phyloP scores from a whole-genome alignment of 2,888 invertebrate species.

The Disparrhopalites patrizii region DNA sequence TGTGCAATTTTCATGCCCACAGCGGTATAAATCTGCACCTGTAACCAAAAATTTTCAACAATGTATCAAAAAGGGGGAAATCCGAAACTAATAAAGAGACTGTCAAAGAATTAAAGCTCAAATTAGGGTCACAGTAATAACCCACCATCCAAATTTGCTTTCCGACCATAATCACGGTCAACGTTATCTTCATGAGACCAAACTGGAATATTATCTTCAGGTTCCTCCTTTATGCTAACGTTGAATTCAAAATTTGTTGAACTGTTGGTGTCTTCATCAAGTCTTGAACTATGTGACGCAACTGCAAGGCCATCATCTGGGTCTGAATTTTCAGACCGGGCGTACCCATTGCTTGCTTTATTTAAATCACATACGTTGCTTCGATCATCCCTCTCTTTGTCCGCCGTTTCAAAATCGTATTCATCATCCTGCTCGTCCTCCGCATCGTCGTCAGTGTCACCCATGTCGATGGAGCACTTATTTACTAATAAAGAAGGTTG shows the following conservation, averaged over 20 bases:
- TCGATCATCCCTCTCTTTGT: no score
- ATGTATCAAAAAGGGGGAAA: no score
- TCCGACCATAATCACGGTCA: conserved; percentile 29
- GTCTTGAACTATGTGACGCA: neutral
- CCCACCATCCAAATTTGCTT: conserved; percentile 38
- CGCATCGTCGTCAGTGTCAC: conserved; percentile 1
- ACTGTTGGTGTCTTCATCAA: neutral
- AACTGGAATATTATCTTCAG: neutral
- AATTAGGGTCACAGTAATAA: no score
- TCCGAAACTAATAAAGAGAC: no score
- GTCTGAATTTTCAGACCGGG: no score
- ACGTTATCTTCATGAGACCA: conserved; percentile 7
- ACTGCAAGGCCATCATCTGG: no score
- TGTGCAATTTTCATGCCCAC: conserved; percentile 55
- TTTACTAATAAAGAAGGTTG: neutral
- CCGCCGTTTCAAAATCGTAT: no score
- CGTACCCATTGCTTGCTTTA: no score
- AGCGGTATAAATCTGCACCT: conserved; percentile 55
- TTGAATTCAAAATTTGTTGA: neutral
- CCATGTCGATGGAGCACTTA: neutral
- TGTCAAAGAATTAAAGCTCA: no score
- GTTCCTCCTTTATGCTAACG: neutral
- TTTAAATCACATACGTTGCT: no score
- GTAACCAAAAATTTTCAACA: neutral
- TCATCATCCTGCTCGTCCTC: conserved; percentile 10